These are phyloP conservation scores for Aleiodes sp. DNA, from an alignment of 1,140 invertebrate species.

Conservation along the genomic window DNA sequence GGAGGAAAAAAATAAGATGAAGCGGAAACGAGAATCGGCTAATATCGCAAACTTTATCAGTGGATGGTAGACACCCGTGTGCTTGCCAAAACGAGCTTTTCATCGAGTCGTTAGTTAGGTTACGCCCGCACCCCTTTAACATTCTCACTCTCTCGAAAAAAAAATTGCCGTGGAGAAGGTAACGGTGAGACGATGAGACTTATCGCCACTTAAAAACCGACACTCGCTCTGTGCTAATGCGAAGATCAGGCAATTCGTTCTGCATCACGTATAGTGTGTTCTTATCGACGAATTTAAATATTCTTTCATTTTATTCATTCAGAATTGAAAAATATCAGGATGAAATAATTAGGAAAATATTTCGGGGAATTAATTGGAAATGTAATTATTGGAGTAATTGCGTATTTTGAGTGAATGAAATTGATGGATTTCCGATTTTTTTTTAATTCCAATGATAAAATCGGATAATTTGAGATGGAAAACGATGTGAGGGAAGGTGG, in stretches of 20 bases:
- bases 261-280: slow-evolving; percentile 1
- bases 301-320: too few species aligned
- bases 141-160: slow-evolving; percentile 15
- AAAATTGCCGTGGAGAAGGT: neutral
- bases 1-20: slow-evolving; percentile 40
- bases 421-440: too few species aligned
- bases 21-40: slow-evolving; percentile 4
- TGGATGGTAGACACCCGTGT: slow-evolving; percentile 34
- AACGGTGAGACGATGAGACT: slow-evolving; percentile 25
- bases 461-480: too few species aligned
- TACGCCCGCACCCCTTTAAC: neutral
- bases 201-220: slow-evolving; percentile 36
- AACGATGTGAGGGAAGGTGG: too few species aligned
- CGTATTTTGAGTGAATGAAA: too few species aligned
- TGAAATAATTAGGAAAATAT: too few species aligned
- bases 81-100: slow-evolving; percentile 58
- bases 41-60: slow-evolving; percentile 42
- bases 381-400: too few species aligned
- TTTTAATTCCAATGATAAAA: too few species aligned
- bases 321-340: too few species aligned
- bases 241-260: slow-evolving; percentile 4
- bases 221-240: slow-evolving; percentile 7
- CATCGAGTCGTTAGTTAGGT: slow-evolving; percentile 63
- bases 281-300: too few species aligned
- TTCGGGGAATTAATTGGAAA: too few species aligned